Percentiles rank a stretch among this genome's conserved stretches.
These are phyloP conservation scores for Drosophila subpulchrella DNA, from an alignment of 1,140 invertebrate species.

Conservation along the genomic window DNA sequence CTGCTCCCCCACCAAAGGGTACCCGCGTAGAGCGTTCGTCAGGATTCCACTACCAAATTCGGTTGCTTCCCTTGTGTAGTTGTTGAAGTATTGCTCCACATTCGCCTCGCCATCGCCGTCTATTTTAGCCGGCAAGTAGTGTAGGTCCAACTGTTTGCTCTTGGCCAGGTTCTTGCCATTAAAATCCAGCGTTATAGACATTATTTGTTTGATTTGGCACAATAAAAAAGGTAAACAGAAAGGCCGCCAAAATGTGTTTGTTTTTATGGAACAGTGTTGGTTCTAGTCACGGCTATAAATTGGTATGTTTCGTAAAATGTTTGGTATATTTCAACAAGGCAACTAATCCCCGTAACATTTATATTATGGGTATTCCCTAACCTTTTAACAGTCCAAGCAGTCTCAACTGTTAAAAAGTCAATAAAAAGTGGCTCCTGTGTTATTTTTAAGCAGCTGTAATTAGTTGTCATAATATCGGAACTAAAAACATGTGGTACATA, in stretches of 20 bases:
- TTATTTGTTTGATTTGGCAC: conserved; percentile 47
- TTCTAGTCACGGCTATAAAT: background rate
- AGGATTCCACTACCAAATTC: conserved; percentile 72
- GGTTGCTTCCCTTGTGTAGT: conserved; percentile 86
- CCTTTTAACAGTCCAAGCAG: too few species aligned
- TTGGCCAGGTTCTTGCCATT: conserved; percentile 84
- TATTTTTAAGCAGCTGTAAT: too few species aligned
- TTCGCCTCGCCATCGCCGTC: conserved; percentile 89
- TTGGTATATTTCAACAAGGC: too few species aligned
- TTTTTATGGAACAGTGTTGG: background rate
- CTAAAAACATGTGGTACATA: too few species aligned
- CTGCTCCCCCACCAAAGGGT: conserved; percentile 87
- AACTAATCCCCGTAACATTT: too few species aligned
- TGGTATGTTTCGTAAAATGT: too few species aligned
- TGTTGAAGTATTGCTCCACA: conserved; percentile 89
- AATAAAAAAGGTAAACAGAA: conserved; percentile 30
- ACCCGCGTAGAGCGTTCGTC: conserved; percentile 88
- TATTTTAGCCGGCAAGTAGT: conserved; percentile 91
- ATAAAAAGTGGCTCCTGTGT: too few species aligned
- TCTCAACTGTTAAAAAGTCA: too few species aligned
- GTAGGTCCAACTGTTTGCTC: conserved; percentile 85
- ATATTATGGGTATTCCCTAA: too few species aligned
- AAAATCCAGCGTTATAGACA: conserved; percentile 86
- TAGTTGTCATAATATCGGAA: too few species aligned
- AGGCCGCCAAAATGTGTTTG: conserved; percentile 42